Percentiles rank a stretch among this genome's conserved stretches.
Evolutionary conservation across 2,888 invertebrate genomes (phyloP).

Genomic region (Celastrina argiolus): DNA sequence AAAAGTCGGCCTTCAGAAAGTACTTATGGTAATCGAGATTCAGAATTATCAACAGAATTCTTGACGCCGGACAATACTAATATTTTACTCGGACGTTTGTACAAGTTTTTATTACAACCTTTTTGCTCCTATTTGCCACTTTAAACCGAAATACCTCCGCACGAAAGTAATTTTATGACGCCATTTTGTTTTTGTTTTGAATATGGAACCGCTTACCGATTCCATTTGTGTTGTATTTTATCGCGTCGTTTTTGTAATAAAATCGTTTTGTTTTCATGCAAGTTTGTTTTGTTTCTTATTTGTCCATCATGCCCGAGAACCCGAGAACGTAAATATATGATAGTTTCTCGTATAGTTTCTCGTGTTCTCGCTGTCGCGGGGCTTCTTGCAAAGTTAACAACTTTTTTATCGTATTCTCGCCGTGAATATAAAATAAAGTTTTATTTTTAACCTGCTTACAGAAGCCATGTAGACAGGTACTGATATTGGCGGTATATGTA

Average conservation of each 20-base stretch:
- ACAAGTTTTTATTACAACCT: slow-evolving; percentile 24
- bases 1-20: no score
- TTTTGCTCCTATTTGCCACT: slow-evolving; percentile 23
- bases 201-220: slow-evolving; percentile 9
- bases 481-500: no score
- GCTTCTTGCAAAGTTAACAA: no score
- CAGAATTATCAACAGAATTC: slow-evolving; percentile 7
- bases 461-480: no score
- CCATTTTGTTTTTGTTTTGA: slow-evolving; percentile 19
- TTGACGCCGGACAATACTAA: slow-evolving; percentile 23
- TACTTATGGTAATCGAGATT: neutral
- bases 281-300: neutral
- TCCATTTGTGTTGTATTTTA: slow-evolving; percentile 6
- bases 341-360: no score
- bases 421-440: no score
- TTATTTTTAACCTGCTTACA: no score
- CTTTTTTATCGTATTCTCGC: no score
- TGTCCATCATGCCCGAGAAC: neutral
- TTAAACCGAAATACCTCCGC: slow-evolving; percentile 20
- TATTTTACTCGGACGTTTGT: slow-evolving; percentile 23
- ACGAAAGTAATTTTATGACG: slow-evolving; percentile 22
- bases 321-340: no score
- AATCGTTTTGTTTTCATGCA: neutral
- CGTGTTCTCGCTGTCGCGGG: no score
- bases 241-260: neutral